A percentile compares a stretch with the other conserved stretches of the same genome.
phyloP scores from a whole-genome alignment of 2,888 invertebrate species.

The Parnassius glacialis region DNA sequence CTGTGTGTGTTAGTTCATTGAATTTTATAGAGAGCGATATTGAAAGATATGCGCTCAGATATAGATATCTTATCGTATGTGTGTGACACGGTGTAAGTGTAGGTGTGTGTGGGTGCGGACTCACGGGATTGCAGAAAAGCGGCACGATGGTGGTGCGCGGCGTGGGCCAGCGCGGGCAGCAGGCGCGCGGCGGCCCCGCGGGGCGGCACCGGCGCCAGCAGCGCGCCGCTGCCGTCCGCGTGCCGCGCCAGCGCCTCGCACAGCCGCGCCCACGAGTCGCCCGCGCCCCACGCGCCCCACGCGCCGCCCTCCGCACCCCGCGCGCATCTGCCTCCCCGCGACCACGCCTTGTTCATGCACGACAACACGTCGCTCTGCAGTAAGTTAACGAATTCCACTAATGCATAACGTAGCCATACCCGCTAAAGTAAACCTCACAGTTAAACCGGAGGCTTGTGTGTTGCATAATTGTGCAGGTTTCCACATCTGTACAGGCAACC shows the following conservation, averaged over 20 bases:
- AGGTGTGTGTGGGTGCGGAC: conserved; percentile 26
- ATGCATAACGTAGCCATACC: no score
- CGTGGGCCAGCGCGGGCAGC: conserved; percentile 63
- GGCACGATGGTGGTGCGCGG: conserved; percentile 55
- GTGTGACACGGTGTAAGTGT: neutral
- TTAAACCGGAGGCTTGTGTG: no score
- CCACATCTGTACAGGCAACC: no score
- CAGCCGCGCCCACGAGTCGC: conserved; percentile 41
- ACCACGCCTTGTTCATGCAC: conserved; percentile 36
- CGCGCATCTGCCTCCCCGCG: conserved; percentile 44
- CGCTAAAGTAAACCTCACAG: no score
- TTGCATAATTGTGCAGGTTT: no score
- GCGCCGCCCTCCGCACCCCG: conserved; percentile 36
- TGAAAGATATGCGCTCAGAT: no score
- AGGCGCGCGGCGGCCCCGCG: conserved; percentile 39
- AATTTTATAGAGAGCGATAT: no score
- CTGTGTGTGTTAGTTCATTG: no score
- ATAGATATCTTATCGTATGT: neutral
- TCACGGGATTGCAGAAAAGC: conserved; percentile 58
- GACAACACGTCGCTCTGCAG: conserved; percentile 54
- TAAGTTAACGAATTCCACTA: neutral
- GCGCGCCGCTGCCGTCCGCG: conserved; percentile 44
- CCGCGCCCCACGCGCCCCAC: conserved; percentile 38
- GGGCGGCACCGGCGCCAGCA: conserved; percentile 43
- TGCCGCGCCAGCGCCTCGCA: conserved; percentile 39